phyloP scores from a whole-genome alignment of 2,888 invertebrate species.

The Cyaniris semiargus region DNA sequence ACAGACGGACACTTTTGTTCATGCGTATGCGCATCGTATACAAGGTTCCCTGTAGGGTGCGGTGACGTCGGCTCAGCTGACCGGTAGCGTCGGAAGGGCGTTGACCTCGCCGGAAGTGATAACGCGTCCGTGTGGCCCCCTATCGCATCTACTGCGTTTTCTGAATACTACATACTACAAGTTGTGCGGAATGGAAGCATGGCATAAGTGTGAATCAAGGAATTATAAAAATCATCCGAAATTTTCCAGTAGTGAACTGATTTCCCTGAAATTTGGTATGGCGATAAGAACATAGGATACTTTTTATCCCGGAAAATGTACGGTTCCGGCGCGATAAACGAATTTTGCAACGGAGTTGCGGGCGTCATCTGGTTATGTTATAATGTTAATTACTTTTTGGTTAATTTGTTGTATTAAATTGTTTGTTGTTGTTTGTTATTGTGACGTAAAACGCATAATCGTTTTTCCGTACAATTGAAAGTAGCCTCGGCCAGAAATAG shows the following conservation, averaged over 20 bases:
- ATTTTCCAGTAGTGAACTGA: too few species aligned
- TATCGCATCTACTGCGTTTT: constrained; percentile 9
- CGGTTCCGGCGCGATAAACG: too few species aligned
- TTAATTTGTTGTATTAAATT: too few species aligned
- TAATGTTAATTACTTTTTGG: too few species aligned
- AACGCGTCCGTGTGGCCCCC: constrained; percentile 39
- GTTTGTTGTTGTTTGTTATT: background rate
- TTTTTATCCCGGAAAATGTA: too few species aligned
- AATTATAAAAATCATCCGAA: too few species aligned
- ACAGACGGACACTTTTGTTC: too few species aligned
- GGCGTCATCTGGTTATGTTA: too few species aligned
- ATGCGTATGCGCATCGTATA: background rate
- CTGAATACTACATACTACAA: background rate
- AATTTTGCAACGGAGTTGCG: too few species aligned
- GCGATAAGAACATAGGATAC: too few species aligned
- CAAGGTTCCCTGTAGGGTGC: background rate
- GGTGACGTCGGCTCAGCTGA: constrained; percentile 52
- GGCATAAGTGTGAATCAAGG: background rate
- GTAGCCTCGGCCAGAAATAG: constrained; percentile 30
- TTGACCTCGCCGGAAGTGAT: constrained; percentile 69
- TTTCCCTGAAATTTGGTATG: too few species aligned
- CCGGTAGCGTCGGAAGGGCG: constrained; percentile 68
- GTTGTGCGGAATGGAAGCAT: background rate
- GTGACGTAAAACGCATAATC: background rate
- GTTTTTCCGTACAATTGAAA: background rate